Evolutionary conservation across 1,140 invertebrate species (phyloP).

Genomic region (Lepidurus packardi): DNA sequence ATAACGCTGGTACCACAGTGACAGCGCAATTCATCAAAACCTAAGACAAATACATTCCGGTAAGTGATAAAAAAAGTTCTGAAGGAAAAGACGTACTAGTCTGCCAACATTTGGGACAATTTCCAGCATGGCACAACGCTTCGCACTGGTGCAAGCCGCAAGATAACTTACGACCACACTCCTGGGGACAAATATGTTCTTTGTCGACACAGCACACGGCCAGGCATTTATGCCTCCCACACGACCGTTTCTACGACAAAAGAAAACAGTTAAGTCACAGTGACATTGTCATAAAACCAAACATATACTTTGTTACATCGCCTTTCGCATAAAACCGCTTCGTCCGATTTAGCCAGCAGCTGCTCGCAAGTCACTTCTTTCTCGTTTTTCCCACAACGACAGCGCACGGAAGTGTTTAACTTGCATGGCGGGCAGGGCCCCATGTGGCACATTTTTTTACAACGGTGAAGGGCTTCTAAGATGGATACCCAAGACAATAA

Average conservation of each 20-base stretch:
- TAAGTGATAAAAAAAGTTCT: neutral
- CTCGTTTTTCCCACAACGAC: constrained; percentile 84
- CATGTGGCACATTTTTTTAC: constrained; percentile 67
- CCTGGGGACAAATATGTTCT: constrained; percentile 75
- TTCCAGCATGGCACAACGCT: constrained; percentile 77
- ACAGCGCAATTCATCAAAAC: constrained; percentile 86
- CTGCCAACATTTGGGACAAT: constrained; percentile 74
- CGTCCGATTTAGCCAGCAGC: constrained; percentile 50
- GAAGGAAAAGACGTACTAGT: constrained; percentile 57
- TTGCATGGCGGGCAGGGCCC: constrained; percentile 77
- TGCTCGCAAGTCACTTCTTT: constrained; percentile 73
- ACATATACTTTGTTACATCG: constrained; percentile 72
- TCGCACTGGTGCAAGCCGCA: constrained; percentile 86
- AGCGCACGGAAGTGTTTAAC: constrained; percentile 67
- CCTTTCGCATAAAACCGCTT: constrained; percentile 75
- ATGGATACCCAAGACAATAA: constrained; percentile 37
- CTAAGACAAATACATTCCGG: constrained; percentile 43
- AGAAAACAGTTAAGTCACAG: constrained; percentile 32
- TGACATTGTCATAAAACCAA: constrained; percentile 20
- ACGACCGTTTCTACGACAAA: constrained; percentile 60
- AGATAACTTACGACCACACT: constrained; percentile 70
- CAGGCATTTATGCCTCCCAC: constrained; percentile 84
- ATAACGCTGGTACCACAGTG: constrained; percentile 80
- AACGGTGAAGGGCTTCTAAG: constrained; percentile 61
- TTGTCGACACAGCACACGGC: constrained; percentile 76